These are phyloP conservation scores for Dasyurus viverrinus DNA, from an alignment of 2,113 vertebrate genomes.

Conservation along the genomic window DNA sequence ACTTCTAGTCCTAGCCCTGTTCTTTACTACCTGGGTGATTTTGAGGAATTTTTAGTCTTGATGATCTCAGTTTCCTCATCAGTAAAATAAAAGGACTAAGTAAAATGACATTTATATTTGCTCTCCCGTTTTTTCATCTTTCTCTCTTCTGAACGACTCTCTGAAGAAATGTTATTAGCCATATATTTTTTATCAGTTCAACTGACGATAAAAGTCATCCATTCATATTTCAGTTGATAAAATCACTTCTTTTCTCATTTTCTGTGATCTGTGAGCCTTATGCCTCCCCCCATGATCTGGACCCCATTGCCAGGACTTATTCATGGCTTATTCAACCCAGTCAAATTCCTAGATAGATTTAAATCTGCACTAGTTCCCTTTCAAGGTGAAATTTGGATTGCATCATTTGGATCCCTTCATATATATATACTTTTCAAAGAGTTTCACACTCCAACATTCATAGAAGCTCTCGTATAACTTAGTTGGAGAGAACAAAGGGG, in stretches of 20 bases:
- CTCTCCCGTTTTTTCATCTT: not conserved
- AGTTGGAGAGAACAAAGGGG: not conserved
- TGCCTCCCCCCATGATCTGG: not conserved
- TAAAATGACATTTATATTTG: not conserved
- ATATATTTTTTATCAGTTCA: not conserved
- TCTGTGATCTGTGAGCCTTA: not conserved
- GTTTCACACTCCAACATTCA: not conserved
- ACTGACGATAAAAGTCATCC: not conserved
- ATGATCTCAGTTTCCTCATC: no score
- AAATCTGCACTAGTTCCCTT: not conserved
- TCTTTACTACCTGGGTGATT: no score
- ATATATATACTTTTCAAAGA: not conserved
- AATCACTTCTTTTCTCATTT: not conserved
- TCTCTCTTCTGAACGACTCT: not conserved
- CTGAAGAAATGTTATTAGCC: not conserved
- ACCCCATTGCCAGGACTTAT: not conserved
- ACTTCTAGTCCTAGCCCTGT: not conserved
- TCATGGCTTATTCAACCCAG: not conserved
- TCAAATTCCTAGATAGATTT: not conserved
- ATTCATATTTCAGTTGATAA: not conserved
- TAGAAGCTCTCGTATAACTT: not conserved
- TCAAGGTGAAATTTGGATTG: not conserved
- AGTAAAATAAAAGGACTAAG: no score
- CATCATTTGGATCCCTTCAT: not conserved
- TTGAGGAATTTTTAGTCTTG: no score